Evolutionary conservation across 2,888 invertebrate species (phyloP), one percentile per base, ranked within the genome.

Genomic region (Fissipunctia ypsillon): DNA sequence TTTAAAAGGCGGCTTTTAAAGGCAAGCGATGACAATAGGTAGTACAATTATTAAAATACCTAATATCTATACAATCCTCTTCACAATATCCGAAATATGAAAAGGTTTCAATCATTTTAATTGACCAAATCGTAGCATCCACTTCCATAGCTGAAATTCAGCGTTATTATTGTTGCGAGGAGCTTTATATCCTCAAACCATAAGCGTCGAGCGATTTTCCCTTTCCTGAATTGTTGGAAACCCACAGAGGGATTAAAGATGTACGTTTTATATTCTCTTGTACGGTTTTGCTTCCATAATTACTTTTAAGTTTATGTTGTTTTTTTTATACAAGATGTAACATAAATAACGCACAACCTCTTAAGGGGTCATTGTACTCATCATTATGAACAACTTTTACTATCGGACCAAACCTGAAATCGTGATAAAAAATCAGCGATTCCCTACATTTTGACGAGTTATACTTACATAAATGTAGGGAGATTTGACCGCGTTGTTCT

Each of bases 121-220:
- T 74, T 83, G 41, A 81, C n/a, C 25, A 70, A 76, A 77, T 68
- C 41, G 56, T 59, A 38, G 35, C 56, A 31, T 66, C 19, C 35
- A 48, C 67, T 67, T 78, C 57, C n/a, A 35, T 38, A 43, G 25
- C 52, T 56, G 50, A 75, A 76, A 75, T 78, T 76, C 60, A 66
- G 50, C 38, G 54, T 19, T 64, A 52, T 38, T 78, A 78, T 69
- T 78, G 81, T 82, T 76, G 72, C 56, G 72, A 64, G 67, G 76
- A 25, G 64, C 52, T 80, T 73, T 67, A 41, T 25, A 38, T 28
- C 56, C 16, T 22, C 35, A 80, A 84, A 78, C 28, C n/a, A 70
- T 22, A 76, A 79, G 81, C 72, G 3, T 0, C 0, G 0, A 74
- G 80, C 75, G 87, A 4, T 56, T 71, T 68, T n/a, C 0, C 22